phyloP scores from a whole-genome alignment of 2,113 vertebrate genomes.

The Tiliqua scincoides region DNA sequence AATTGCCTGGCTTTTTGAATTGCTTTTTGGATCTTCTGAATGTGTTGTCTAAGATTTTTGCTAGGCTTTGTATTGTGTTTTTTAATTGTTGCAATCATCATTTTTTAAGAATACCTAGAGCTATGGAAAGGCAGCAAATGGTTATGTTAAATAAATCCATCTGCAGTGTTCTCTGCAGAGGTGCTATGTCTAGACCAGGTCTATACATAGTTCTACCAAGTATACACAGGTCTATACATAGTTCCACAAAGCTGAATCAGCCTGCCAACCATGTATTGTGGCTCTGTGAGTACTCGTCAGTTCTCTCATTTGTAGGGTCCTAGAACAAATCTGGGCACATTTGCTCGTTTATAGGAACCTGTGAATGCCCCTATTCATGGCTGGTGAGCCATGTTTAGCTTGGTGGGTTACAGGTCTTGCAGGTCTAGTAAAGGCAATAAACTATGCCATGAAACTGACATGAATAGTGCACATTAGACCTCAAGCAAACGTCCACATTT shows the following conservation, averaged over 20 bases:
- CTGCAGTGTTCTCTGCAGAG: not conserved
- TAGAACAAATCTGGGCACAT: too few relatives aligned
- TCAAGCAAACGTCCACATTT: not conserved
- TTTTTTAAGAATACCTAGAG: too few relatives aligned
- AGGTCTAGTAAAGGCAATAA: not conserved
- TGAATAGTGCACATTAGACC: not conserved
- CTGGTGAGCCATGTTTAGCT: not conserved
- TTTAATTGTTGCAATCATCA: too few relatives aligned
- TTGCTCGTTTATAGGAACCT: too few relatives aligned
- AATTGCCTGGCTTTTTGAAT: too few relatives aligned
- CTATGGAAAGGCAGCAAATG: not conserved
- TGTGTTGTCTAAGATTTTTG: too few relatives aligned
- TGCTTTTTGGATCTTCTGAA: too few relatives aligned
- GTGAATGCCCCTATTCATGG: not conserved
- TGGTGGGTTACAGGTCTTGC: not conserved
- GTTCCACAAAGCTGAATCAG: not conserved
- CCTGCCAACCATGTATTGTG: not conserved
- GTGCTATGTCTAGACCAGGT: not conserved
- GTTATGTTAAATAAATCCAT: not conserved
- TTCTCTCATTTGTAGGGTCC: too few relatives aligned
- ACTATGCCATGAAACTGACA: not conserved
- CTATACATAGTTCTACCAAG: not conserved
- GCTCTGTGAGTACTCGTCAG: not conserved
- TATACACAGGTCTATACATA: not conserved
- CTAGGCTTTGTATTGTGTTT: too few relatives aligned